Evolutionary conservation across 2,797 vertebrate genomes (phyloP).

Genomic region (Tenualosa thibaudeaui): DNA sequence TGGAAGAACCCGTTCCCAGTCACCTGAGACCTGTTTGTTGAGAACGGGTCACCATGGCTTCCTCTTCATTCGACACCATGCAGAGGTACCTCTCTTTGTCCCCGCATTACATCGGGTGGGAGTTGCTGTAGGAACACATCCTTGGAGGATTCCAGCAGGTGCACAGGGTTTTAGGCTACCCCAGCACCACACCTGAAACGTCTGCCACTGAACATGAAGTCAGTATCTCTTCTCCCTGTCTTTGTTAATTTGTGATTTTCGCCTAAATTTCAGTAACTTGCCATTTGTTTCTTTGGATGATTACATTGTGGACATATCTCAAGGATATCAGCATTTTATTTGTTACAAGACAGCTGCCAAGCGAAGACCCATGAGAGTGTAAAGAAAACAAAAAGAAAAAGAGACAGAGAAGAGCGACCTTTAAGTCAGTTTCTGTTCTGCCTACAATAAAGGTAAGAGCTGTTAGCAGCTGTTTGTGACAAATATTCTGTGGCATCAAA

Average conservation of each 20-base stretch:
- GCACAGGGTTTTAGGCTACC: neutral
- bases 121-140: slow-evolving; percentile 17
- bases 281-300: neutral
- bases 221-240: neutral
- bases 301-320: neutral
- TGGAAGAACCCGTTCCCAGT: slow-evolving; percentile 55
- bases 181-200: neutral
- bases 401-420: neutral
- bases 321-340: neutral
- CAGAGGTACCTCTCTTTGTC: neutral
- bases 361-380: neutral
- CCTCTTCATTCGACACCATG: slow-evolving; percentile 51
- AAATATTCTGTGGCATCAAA: too few species aligned
- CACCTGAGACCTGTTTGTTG: slow-evolving; percentile 56
- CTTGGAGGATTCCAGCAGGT: slow-evolving; percentile 20
- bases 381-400: neutral
- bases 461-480: too few species aligned
- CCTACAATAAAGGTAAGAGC: neutral
- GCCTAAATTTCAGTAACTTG: neutral
- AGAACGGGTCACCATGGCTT: slow-evolving; percentile 48
- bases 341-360: neutral
- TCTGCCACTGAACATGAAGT: neutral
- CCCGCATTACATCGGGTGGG: neutral
- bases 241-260: neutral
- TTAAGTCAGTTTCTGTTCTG: neutral